These are phyloP conservation scores for Pangasianodon hypophthalmus DNA, from an alignment of 2,113 vertebrate genomes.

Conservation along the genomic window DNA sequence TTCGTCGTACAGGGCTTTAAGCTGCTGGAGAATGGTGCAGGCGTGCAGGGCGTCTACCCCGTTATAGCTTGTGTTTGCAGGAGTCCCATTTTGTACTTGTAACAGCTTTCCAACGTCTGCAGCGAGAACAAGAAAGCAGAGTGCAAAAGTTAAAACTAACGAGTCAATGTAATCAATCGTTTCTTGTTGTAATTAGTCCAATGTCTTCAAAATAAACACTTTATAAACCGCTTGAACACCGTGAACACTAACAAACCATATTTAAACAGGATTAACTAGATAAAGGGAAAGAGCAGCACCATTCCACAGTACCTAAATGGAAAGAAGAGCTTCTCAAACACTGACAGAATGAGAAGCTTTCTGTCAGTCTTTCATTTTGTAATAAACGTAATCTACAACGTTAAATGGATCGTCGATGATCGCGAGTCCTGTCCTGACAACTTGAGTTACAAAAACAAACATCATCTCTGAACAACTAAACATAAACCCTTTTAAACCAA, in stretches of 20 bases:
- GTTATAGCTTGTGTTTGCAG: conserved; percentile 81
- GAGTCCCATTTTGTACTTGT: conserved; percentile 90
- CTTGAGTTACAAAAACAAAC: neutral
- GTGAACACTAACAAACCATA: neutral
- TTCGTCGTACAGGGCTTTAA: conserved; percentile 96
- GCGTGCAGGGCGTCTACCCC: conserved; percentile 94
- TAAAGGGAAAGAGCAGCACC: neutral
- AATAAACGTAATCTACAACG: neutral
- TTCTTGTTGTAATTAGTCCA: neutral
- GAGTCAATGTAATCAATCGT: neutral
- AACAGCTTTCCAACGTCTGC: conserved; percentile 93
- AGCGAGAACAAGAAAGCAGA: neutral
- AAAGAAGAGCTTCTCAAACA: neutral
- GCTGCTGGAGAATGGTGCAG: conserved; percentile 94
- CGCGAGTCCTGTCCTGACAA: neutral
- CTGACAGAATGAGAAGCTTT: no score
- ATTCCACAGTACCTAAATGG: neutral
- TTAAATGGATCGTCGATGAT: neutral
- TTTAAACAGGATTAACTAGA: neutral
- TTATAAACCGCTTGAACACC: no score
- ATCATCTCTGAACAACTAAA: neutral
- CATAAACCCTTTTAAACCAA: neutral
- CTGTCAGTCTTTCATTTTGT: neutral
- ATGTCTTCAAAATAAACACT: neutral
- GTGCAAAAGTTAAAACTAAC: neutral